Evolutionary conservation across 1,140 invertebrate genomes (phyloP), one percentile per base, ranked within the genome.

Genomic region (Mycetomoellerius zeteki): DNA sequence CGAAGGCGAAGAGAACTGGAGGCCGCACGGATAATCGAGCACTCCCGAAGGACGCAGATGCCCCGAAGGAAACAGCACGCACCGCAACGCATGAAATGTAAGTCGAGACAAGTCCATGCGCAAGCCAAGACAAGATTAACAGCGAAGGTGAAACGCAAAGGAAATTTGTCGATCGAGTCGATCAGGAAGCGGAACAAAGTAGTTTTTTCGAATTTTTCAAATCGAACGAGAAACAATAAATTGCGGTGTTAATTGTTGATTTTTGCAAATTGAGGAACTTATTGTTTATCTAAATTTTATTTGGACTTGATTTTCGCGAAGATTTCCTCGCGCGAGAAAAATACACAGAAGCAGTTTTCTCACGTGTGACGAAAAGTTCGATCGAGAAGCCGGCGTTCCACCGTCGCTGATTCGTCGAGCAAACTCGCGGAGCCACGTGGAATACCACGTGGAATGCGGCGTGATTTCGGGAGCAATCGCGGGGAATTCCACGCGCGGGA

Each of bases 81-180:
- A 82, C 95, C 94, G 89, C 94, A 95, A 95, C 94, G 94, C 82
- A 95, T 95, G 94, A 95, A 95, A 95, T 95, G 95, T 95, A 88
- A 95, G 95, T 94, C n/a, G 2, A 47, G 6, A 64, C 30, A 60
- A 77, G 8, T 43, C 37, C 37, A 43, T 10, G 37, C 8, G 10
- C 37, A 12, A 43, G 10, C n/a, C 27, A n/a, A 43, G 50, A 58
- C 56, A n/a, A n/a, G 33, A 37, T 73, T 69, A 52, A 12, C 30
- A 16, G 30, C 52, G 77, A 86, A 30, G 76, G 56, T 71, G 85
- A 56, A 72, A 52, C 14, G 56, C 19, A 27, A 3, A 33, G 47
- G 21, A 77, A 54, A 3, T 37, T 52, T 47, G 43, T 16, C 58
- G 75, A 65, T 64, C 37, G 24, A 76, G 6, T 14, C 43, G 30